Conservation (phyloP, 2,797 vertebrate genomes). For the Cheirogaleus major region DNA sequence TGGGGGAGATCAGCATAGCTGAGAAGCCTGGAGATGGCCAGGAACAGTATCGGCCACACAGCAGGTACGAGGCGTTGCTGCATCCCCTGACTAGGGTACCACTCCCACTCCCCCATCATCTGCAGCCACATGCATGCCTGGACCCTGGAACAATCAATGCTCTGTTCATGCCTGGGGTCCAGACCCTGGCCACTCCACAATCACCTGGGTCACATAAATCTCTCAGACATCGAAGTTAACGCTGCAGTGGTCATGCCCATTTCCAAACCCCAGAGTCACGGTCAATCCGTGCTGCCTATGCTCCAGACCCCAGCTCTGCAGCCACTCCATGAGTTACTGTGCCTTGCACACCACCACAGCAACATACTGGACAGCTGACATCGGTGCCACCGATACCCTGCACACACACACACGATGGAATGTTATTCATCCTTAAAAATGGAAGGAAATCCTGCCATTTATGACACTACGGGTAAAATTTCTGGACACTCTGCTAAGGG, state of each 20-base stretch:
- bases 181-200: background rate
- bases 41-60: background rate
- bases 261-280: background rate
- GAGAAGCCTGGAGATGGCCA: background rate
- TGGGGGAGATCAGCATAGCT: background rate
- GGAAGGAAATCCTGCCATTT: background rate
- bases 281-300: background rate
- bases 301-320: too few relatives aligned
- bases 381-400: accelerated
- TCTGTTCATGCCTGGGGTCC: background rate
- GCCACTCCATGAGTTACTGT: background rate
- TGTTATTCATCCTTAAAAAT: background rate
- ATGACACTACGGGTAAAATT: background rate
- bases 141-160: background rate
- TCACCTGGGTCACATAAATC: background rate
- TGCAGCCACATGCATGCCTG: background rate
- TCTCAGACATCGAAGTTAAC: background rate
- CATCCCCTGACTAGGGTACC: too few relatives aligned
- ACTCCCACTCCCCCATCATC: too few relatives aligned
- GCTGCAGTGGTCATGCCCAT: background rate
- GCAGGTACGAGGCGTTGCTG: background rate
- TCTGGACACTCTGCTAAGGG: background rate
- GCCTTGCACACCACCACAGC: background rate
- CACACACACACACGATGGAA: background rate
- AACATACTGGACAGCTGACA: background rate